Base-by-base conservation (phyloP, 2,888 invertebrate species). In the Linnaemya vulpina region DNA sequence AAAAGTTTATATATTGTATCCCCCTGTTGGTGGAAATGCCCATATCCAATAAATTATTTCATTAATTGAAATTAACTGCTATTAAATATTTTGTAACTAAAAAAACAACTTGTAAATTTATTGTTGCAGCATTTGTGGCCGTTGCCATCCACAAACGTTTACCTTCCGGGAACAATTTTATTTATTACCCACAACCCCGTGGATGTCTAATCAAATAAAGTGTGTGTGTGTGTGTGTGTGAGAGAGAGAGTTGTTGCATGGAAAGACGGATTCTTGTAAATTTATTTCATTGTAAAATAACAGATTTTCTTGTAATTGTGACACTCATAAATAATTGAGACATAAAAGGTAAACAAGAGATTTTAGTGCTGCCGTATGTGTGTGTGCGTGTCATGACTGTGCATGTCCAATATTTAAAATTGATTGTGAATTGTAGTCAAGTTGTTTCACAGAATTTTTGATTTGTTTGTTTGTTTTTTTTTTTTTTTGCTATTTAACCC, bases 391-490 rank as follows among this genome's bases (percentile, higher is more conserved):
- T 40, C 53, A 25, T 30, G 25, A 40, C 46, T 79, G 35, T 79
- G 15, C 15, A 11, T 5, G 40, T 46, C 11, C 1, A 35, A 35
- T 35, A 13, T 70, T 1, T 43, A 43, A 20, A 46, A 80, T 74
- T 67, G 67, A 74, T 80, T 43, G 67, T 74, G 49, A 38, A 80
- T 67, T 65, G 51, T 13, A 74, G 65, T 40, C 58, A 46, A 30
- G 46, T 49, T 20, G n/a, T 5, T 40, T 38, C 1, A n/a, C n/a
- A n/a, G n/a, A n/a, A n/a, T n/a, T n/a, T 10, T 38, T 20, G 15
- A 10, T n/a, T 60, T 35, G 7, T 60, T 38, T n/a, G 17, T 2
- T 13, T 43, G n/a, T 43, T 53, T 2, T 22, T 9, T 20, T 7
- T 22, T 43, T 43, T 53, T 11, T n/a, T 9, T 20, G 4, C 11